These are phyloP conservation scores for Coenobita brevimanus DNA, from an alignment of 1,140 invertebrate species.

Conservation along the genomic window DNA sequence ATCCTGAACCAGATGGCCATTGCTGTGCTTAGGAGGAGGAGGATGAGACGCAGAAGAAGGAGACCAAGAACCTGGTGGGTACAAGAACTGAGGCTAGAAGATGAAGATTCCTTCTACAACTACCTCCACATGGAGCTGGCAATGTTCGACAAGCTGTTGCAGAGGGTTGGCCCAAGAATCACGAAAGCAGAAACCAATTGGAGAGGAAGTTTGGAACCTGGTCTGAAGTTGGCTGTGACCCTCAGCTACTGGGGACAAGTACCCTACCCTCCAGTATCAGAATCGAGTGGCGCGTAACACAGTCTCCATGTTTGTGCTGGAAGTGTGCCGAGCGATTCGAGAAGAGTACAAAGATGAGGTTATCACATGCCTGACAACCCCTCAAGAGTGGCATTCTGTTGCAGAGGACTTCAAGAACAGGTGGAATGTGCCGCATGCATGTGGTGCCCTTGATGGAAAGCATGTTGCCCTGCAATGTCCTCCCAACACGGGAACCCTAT, in stretches of 20 bases:
- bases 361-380: neutral
- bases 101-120: slow-evolving; percentile 27
- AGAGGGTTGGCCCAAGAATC: too few species aligned
- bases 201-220: neutral
- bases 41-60: too few species aligned
- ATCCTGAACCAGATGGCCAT: too few species aligned
- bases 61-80: too few species aligned
- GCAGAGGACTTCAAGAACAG: slow-evolving; percentile 6
- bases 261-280: neutral
- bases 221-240: neutral
- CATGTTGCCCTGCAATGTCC: neutral
- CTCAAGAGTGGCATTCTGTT: neutral
- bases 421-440: neutral
- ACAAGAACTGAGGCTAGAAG: neutral
- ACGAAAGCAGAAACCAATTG: too few species aligned
- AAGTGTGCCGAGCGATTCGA: neutral
- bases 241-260: neutral
- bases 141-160: too few species aligned
- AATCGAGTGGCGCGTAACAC: neutral
- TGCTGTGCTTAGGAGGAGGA: too few species aligned
- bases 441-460: slow-evolving; percentile 4
- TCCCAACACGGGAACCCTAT: neutral
- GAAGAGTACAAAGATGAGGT: slow-evolving; percentile 11
- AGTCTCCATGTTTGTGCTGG: neutral
- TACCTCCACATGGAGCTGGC: too few species aligned